These are phyloP conservation scores for Siniperca obscura DNA, from an alignment of 2,797 vertebrate genomes.

Conservation along the genomic window DNA sequence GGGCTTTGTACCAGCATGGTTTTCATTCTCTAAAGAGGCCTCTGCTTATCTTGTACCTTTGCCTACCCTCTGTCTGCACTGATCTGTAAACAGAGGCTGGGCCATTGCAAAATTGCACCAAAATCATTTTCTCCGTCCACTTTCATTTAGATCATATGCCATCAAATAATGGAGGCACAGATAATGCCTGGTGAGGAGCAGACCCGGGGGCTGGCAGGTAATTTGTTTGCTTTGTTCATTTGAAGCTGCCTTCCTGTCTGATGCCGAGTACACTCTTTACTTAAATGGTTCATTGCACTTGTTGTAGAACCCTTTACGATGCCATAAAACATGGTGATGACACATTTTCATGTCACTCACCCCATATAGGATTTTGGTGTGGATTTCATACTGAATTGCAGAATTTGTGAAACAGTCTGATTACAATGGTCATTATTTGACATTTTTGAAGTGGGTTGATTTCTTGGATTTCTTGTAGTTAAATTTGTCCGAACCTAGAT, in stretches of 20 bases:
- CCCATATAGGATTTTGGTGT: background rate
- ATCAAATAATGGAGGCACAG: slow-evolving; percentile 61
- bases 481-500: background rate
- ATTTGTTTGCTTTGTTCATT: slow-evolving; percentile 67
- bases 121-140: slow-evolving; percentile 53
- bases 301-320: slow-evolving; percentile 5
- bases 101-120: slow-evolving; percentile 30
- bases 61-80: slow-evolving; percentile 18
- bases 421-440: background rate
- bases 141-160: slow-evolving; percentile 56
- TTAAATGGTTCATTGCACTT: slow-evolving; percentile 36
- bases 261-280: slow-evolving; percentile 5
- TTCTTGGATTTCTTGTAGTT: background rate
- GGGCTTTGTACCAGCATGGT: slow-evolving; percentile 1
- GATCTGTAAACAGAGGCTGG: slow-evolving; percentile 53
- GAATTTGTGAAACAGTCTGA: background rate
- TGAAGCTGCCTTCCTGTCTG: slow-evolving; percentile 42
- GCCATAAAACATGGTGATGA: background rate
- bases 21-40: slow-evolving; percentile 38
- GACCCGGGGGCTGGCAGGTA: slow-evolving; percentile 30
- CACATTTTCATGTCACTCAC: slow-evolving; percentile 17
- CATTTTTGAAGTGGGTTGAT: background rate
- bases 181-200: slow-evolving; percentile 48
- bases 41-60: slow-evolving; percentile 43
- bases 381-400: background rate